Base-by-base conservation (phyloP, 2,888 invertebrate genomes). In the Ectropis crepuscularia region DNA sequence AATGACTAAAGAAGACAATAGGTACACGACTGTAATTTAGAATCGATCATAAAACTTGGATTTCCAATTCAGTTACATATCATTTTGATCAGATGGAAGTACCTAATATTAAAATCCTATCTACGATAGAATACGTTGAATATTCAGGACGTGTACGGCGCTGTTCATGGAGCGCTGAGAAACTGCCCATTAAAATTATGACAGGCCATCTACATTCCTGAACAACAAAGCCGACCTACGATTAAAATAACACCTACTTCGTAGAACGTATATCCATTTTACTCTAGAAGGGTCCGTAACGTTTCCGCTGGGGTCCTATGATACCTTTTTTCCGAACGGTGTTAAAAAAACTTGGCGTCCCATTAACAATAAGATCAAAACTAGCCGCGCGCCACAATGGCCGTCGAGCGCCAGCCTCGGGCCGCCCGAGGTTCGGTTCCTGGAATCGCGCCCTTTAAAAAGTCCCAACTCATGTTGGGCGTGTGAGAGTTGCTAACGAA, bases 291-390 rank as follows among this genome's bases (percentile, higher is more conserved):
- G 89, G 88, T 83, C 88, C 88, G 87, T 90, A 90, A 91, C 90
- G 90, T 92, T 92, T 92, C 92, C 92, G 92, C 86, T 89, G 91
- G 90, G 91, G 85, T 87, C 87, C 86, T 87, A 87, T 87, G 89
- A 87, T 90, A 88, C 87, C 82, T 88, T 88, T 90, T 92, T 92
- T 91, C 90, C 90, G 82, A 85, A 82, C 81, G 77, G 77, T 71
- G 78, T 84, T 85, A 85, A 92, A 92, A 92, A 92, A 92, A 90
- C 88, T 85, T 90, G 88, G 90, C 90, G 90, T 91, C 91, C 91
- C 90, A 91, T 90, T 92, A 92, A 92, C 88, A 92, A 92, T 92
- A 90, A 91, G 89, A 92, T 92, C 92, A 92, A 92, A 92, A 92
- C 90, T 90, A 89, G 90, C 92, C 91, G 89, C 92, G 85, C 81